phyloP scores from a whole-genome alignment of 1,140 invertebrate species.

The Mesaphorura yosii region DNA sequence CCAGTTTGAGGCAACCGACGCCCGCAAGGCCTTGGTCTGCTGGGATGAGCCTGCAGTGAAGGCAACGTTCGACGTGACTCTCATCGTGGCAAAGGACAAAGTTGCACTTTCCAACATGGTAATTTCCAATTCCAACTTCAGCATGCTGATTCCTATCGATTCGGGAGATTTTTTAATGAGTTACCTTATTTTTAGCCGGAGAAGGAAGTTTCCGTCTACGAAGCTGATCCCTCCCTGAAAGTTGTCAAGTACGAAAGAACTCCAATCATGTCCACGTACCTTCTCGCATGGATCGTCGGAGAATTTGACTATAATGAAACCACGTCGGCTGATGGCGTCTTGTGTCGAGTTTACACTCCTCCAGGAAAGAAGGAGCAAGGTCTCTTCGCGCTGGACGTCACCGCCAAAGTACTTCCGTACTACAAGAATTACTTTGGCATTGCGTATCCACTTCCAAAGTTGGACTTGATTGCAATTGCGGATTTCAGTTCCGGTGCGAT shows the following conservation, averaged over 20 bases:
- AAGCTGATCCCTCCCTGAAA: slow-evolving; percentile 42
- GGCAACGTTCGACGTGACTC: slow-evolving; percentile 81
- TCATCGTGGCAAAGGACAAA: slow-evolving; percentile 61
- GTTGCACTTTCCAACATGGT: slow-evolving; percentile 90
- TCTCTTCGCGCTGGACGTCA: slow-evolving; percentile 75
- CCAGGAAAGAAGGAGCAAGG: slow-evolving; percentile 85
- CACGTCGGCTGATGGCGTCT: slow-evolving; percentile 62
- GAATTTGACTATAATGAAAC: slow-evolving; percentile 89
- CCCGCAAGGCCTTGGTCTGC: slow-evolving; percentile 85
- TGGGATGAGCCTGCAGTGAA: slow-evolving; percentile 96
- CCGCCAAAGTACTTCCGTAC: slow-evolving; percentile 73
- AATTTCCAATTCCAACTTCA: slow-evolving; percentile 33
- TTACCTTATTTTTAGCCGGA: slow-evolving; percentile 46
- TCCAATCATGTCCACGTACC: slow-evolving; percentile 92
- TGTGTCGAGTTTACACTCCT: slow-evolving; percentile 83
- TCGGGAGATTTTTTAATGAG: not conserved
- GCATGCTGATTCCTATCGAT: not conserved
- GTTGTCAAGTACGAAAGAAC: slow-evolving; percentile 68
- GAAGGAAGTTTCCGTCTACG: slow-evolving; percentile 42
- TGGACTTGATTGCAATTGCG: slow-evolving; percentile 87
- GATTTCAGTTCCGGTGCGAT: slow-evolving; percentile 85
- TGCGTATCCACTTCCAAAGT: slow-evolving; percentile 88
- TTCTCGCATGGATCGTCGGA: slow-evolving; percentile 83
- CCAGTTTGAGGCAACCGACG: slow-evolving; percentile 88
- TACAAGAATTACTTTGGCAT: slow-evolving; percentile 92